phyloP scores from a whole-genome alignment of 2,888 invertebrate species.

The Pegoplata infirma region DNA sequence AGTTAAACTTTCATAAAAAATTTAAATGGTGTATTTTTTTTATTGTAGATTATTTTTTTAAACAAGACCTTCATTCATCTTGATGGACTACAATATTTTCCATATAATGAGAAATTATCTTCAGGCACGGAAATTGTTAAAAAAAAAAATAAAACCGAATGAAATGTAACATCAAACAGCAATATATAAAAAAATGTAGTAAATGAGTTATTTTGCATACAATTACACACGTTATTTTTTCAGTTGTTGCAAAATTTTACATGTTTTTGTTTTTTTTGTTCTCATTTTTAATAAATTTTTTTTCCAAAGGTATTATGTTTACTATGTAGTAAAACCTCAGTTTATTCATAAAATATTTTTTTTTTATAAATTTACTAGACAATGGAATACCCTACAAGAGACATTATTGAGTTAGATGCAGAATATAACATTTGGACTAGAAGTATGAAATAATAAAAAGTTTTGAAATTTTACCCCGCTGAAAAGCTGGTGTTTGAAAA shows the following conservation, averaged over 20 bases:
- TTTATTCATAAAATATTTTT: no score
- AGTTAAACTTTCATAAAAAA: no score
- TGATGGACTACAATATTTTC: slow-evolving; percentile 1
- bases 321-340: background rate
- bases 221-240: slow-evolving; percentile 36
- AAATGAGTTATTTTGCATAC: slow-evolving; percentile 53
- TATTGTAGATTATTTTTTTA: background rate
- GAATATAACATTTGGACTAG: no score
- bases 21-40: background rate
- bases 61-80: slow-evolving; percentile 14
- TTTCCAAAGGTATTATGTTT: background rate
- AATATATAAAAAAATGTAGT: slow-evolving; percentile 16
- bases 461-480: no score
- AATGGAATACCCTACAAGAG: no score
- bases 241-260: slow-evolving; percentile 5
- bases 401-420: no score
- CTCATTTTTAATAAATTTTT: slow-evolving; percentile 11
- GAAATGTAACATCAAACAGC: slow-evolving; percentile 36
- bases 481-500: no score
- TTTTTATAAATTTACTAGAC: no score
- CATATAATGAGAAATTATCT: slow-evolving; percentile 46
- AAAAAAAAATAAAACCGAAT: background rate
- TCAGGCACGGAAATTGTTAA: slow-evolving; percentile 43
- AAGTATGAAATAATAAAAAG: no score
- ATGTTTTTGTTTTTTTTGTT: background rate